phyloP scores from a whole-genome alignment of 2,113 vertebrate species.

The Ginglymostoma cirratum region DNA sequence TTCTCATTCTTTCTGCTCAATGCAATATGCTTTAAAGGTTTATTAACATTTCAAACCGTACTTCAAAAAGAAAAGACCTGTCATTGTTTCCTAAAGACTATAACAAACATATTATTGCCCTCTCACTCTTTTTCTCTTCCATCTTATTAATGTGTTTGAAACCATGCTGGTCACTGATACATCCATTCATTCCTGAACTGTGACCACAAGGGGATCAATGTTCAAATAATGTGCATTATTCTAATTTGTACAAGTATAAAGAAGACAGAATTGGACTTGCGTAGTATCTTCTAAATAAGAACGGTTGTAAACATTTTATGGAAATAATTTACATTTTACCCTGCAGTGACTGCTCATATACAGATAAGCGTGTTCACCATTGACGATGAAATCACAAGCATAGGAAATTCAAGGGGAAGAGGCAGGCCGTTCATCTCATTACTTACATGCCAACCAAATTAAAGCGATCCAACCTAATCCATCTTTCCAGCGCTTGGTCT shows the following conservation, averaged over 20 bases:
- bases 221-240: not conserved
- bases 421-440: no score
- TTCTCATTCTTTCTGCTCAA: not conserved
- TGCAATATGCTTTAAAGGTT: not conserved
- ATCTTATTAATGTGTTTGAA: no score
- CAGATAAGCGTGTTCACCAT: not conserved
- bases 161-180: not conserved
- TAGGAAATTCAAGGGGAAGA: no score
- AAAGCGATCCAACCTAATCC: no score
- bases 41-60: not conserved
- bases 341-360: not conserved
- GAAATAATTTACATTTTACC: not conserved
- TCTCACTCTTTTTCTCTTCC: not conserved
- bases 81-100: not conserved
- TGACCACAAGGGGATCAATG: not conserved
- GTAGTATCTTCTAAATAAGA: not conserved
- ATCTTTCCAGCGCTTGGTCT: no score
- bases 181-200: not conserved
- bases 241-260: not conserved
- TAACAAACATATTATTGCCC: not conserved
- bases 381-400: not conserved
- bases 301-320: not conserved
- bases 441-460: no score
- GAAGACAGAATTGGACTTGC: not conserved
- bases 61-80: not conserved